Evolutionary conservation across 2,797 vertebrate genomes (phyloP), one percentile per base, ranked within the genome.

Genomic region (Garrulus glandarius): DNA sequence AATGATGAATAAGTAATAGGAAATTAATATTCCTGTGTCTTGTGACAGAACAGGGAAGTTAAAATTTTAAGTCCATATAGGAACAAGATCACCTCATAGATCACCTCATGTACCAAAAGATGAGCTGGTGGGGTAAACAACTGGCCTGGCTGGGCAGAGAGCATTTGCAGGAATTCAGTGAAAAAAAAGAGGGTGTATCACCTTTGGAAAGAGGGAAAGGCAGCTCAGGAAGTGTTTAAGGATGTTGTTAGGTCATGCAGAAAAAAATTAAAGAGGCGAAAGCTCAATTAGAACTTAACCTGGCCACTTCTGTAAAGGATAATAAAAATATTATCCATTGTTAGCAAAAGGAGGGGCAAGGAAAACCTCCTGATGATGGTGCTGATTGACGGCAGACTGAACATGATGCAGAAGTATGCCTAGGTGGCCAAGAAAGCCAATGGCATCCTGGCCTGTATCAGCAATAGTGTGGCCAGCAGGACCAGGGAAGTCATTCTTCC

Each of bases 401-500:
- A 29, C 19, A 39, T 24, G 39, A 60, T 16, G 3, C 39, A 39
- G 29, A 3, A 27, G 41, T 23, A 23, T 37, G 15, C n/a, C 29
- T 23, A 24, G 13, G 15, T 14, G 7, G 3, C 15, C 29, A 52
- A 60, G 39, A 39, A 76, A 39, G 20, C 39, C 46, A 52, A 4
- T 0, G 3, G 10, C 19, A 44, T 24, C 53, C 37, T 68, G 44
- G 37, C 7, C 27, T 13, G 5, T 0, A 37, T 23, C 18, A 44
- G 52, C 10, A 75, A 23, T 13, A 2, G 1, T 15, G 18, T n/a
- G 32, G 15, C 22, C 19, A 36, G 37, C 23, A 52, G 27, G 27
- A 52, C 0, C 1, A 76, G 37, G 13, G 10, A 19, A 4, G 23
- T 11, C 1, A 20, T 37, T 52, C 10, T 57, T 11, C 18, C 1